Conservation (phyloP, 2,888 invertebrate species). For the Stenodema calcarata region DNA sequence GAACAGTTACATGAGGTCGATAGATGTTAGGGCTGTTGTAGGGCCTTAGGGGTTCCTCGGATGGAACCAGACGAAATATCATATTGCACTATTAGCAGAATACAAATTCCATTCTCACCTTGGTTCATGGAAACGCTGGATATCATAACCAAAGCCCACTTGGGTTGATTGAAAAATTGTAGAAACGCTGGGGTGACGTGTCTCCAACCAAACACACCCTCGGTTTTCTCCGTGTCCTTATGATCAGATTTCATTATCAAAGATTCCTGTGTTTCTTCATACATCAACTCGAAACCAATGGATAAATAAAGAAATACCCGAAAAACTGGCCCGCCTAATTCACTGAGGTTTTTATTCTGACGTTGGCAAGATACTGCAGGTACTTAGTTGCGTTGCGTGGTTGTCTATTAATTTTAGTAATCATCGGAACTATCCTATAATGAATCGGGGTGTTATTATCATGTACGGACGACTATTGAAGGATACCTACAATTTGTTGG, state of each 20-base stretch:
- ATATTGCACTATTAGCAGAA: no score
- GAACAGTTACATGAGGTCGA: no score
- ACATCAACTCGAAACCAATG: neutral
- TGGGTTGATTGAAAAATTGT: conserved; percentile 74
- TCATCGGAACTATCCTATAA: neutral
- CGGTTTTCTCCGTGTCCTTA: neutral
- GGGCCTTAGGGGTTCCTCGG: no score
- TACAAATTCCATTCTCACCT: conserved; percentile 69
- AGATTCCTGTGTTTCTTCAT: neutral
- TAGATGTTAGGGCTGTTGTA: no score
- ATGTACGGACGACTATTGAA: no score
- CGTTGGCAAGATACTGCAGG: neutral
- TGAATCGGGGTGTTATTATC: neutral
- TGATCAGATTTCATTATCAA: neutral
- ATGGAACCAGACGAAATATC: no score
- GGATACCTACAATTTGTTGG: no score
- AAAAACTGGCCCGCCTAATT: neutral
- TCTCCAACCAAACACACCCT: conserved; percentile 71
- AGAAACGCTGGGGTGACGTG: conserved; percentile 70
- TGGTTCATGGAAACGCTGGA: conserved; percentile 83
- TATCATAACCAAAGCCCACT: conserved; percentile 81
- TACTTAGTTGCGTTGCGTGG: neutral
- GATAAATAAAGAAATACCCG: neutral
- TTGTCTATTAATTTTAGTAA: neutral
- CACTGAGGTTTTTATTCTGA: neutral